Base-by-base conservation (phyloP, 2,113 vertebrate genomes). In the Circaetus cinerascens region DNA sequence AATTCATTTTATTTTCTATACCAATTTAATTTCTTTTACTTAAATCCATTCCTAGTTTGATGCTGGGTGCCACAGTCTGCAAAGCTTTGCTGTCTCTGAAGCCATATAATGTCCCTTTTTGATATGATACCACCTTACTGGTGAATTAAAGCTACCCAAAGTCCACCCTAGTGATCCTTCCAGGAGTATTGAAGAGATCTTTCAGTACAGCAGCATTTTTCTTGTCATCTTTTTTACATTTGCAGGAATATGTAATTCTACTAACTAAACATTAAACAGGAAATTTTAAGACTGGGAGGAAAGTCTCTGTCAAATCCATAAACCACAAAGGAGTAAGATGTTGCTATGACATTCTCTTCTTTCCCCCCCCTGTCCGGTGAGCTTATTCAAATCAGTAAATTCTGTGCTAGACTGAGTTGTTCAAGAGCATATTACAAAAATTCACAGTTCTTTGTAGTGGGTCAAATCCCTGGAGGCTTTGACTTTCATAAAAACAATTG, bases 211-310 rank as follows among this genome's bases (percentile, higher is more conserved):
- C 16, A 74, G 16, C 29, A 34, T 38, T 88, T 95, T 56, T 67
- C 51, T 87, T 83, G 11, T 68, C 3, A 66, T 72, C 8, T 71
- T 77, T 95, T 92, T 89, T 62, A 72, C 53, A 75, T 86, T 30
- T 91, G 40, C 43, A 88, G 55, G 50, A 80, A 81, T 84, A 88
- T 66, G 90, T 66, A 81, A 68, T 88, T 92, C 64, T 88, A 45
- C 40, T 91, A 91, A 72, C 83, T 88, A 92, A 85, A 90, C 64
- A 16, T 87, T 94, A 91, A 95, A 90, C 46, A 76, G 48, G 51
- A 68, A 68, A 79, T 26, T 76, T 88, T 76, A 76, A 95, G 68
- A 36, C 60, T 66, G 51, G 23, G 40, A 88, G 29, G 32, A 67
- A 90, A 67, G 40, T 38, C 62, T 69, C 86, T 86, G 75, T 80